Conservation (phyloP, 2,113 vertebrate genomes). For the Eulemur rufifrons region DNA sequence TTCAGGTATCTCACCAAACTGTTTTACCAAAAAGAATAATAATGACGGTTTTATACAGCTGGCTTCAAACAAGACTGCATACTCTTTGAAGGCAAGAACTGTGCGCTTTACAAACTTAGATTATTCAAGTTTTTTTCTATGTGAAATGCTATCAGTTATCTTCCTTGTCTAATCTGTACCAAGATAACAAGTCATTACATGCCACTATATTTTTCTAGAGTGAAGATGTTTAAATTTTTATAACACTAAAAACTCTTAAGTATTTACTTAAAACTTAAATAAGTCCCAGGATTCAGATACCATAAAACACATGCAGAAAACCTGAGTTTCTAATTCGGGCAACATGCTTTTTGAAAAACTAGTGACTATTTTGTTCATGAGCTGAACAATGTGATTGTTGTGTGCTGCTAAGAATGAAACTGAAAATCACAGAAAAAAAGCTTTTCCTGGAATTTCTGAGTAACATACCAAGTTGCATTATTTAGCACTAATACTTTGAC, state of each 20-base stretch:
- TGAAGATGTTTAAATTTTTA: not conserved
- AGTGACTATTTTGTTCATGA: not conserved
- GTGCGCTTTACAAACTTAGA: not conserved
- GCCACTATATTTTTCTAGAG: not conserved
- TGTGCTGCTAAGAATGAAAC: slow-evolving; percentile 62
- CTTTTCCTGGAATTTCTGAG: slow-evolving; percentile 71
- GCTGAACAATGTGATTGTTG: slow-evolving; percentile 37
- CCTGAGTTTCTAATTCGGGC: not conserved
- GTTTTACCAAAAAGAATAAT: not conserved
- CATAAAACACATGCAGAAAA: slow-evolving; percentile 1
- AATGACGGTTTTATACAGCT: not conserved
- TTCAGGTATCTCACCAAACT: not conserved
- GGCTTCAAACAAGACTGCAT: not conserved
- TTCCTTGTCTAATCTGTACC: not conserved
- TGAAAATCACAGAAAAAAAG: slow-evolving; percentile 44
- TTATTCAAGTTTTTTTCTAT: not conserved
- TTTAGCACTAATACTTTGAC: slow-evolving; percentile 70
- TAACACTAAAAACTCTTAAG: not conserved
- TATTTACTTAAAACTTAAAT: slow-evolving; percentile 7
- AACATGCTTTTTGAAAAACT: slow-evolving; percentile 1
- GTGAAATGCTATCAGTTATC: not conserved
- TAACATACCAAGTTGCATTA: slow-evolving; percentile 64
- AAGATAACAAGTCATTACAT: not conserved
- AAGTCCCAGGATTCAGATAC: not conserved
- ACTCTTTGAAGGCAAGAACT: not conserved